Base-by-base conservation (phyloP, 1,140 invertebrate species). In the Phthorimaea operculella region DNA sequence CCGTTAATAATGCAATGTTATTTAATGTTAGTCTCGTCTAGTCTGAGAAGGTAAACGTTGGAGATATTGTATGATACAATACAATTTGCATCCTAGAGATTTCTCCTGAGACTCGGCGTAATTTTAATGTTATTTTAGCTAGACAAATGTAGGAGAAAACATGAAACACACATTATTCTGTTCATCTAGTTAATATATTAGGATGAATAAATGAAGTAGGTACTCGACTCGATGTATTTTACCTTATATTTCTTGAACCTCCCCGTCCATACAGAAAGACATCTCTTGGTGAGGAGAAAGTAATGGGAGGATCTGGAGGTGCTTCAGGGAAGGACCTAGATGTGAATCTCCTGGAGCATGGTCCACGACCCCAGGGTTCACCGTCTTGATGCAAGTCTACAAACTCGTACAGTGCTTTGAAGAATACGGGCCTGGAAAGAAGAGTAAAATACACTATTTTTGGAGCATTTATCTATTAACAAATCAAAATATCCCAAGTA, bases 401-500 rank as follows among this genome's bases (percentile, higher is more conserved):
- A 63, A 96, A 96, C 79, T 96, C 94, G 80, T 95, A 96, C n/a
- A 94, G 87, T 0, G 94, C 90, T 65, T 92, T 91, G 71, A 96
- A 96, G 63, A 92, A 90, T 11, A 96, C 89, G 0, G 93, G 92
- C 57, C 92, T 93, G 80, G 33, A 87, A 87, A 58, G 55, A 21
- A 51, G 54, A 47, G 16, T 47, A 47, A 8, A 45, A 15, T 15
- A 45, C 42, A 45, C 6, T 10, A n/a, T 5, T 15, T n/a, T n/a
- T n/a, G n/a, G n/a, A n/a, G n/a, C n/a, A 36, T 36, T 36, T 36
- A 36, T 8, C 34, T 8, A 36, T 36, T 36, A 36, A 7, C 7
- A 36, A 36, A 36, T 12, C 7, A 8, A 36, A 36, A 8, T 36
- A 36, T 36, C 7, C 7, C 34, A 36, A 8, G 34, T 36, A 36